Percentiles rank a stretch among this genome's conserved stretches.
phyloP scores from a whole-genome alignment of 2,797 vertebrate genomes.

The Bufotes viridis region DNA sequence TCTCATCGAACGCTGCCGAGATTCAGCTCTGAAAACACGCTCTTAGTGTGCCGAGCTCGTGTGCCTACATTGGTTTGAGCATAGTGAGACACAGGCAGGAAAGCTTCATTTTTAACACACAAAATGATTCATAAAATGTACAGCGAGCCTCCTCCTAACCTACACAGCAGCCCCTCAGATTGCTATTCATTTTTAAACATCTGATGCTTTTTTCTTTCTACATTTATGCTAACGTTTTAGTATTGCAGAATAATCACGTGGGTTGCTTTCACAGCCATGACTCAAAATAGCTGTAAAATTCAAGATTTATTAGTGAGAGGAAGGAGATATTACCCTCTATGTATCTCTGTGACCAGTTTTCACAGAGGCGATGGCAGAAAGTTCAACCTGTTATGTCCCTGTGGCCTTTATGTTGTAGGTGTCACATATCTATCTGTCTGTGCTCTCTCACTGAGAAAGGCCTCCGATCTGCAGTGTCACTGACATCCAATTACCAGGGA shows the following conservation, averaged over 20 bases:
- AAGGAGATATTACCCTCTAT: background rate
- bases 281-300: background rate
- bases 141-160: slow-evolving; percentile 24
- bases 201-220: slow-evolving; percentile 1
- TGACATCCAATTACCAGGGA: too few species aligned
- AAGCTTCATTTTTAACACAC: slow-evolving; percentile 32
- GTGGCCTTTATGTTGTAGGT: too few species aligned
- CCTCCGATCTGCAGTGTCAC: too few species aligned
- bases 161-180: background rate
- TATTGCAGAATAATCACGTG: slow-evolving; percentile 25
- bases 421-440: too few species aligned
- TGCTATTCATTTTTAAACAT: slow-evolving; percentile 36
- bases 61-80: slow-evolving; percentile 65
- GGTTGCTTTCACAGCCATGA: slow-evolving; percentile 16
- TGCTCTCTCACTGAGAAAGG: too few species aligned
- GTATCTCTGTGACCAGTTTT: background rate
- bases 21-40: slow-evolving; percentile 73
- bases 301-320: background rate
- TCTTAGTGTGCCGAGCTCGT: slow-evolving; percentile 71
- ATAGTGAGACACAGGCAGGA: slow-evolving; percentile 38
- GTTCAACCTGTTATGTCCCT: too few species aligned
- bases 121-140: slow-evolving; percentile 55
- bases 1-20: slow-evolving; percentile 78
- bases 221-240: slow-evolving; percentile 6
- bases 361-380: too few species aligned